phyloP scores from a whole-genome alignment of 2,797 vertebrate genomes.

The Catamblyrhynchus diadema region DNA sequence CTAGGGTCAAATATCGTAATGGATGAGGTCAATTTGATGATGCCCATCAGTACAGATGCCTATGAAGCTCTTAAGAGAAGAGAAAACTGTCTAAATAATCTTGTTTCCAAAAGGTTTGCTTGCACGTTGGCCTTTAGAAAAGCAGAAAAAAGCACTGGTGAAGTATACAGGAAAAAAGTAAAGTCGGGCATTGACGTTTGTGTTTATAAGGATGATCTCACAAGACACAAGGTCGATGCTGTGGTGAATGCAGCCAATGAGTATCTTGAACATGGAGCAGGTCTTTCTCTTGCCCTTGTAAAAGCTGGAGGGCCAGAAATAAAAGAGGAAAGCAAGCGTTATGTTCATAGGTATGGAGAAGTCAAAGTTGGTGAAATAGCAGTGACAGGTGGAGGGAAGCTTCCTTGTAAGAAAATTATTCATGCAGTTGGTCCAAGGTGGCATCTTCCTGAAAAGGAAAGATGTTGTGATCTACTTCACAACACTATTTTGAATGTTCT shows the following conservation, averaged over 20 bases:
- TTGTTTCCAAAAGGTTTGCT: slow-evolving; percentile 77
- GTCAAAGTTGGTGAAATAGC: slow-evolving; percentile 64
- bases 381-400: slow-evolving; percentile 58
- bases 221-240: slow-evolving; percentile 73
- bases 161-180: slow-evolving; percentile 65
- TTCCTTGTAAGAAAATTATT: slow-evolving; percentile 80
- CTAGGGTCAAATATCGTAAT: slow-evolving; percentile 8
- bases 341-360: rapidly evolving
- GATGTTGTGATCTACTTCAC: background rate
- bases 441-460: rapidly evolving
- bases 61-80: slow-evolving; percentile 64
- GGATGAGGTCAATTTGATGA: background rate
- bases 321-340: slow-evolving; percentile 35
- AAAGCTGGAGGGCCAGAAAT: slow-evolving; percentile 78
- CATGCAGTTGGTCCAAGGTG: slow-evolving; percentile 87
- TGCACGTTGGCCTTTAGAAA: slow-evolving; percentile 44
- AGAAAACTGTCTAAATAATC: slow-evolving; percentile 34
- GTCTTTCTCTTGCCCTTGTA: slow-evolving; percentile 81
- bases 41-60: slow-evolving; percentile 44
- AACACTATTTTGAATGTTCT: slow-evolving; percentile 69
- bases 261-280: slow-evolving; percentile 67
- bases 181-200: slow-evolving; percentile 66
- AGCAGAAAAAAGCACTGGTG: background rate
- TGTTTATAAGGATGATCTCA: slow-evolving; percentile 87
- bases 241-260: slow-evolving; percentile 90